Conservation (phyloP, 2,888 invertebrate genomes). For the Podotricha telesiphe region DNA sequence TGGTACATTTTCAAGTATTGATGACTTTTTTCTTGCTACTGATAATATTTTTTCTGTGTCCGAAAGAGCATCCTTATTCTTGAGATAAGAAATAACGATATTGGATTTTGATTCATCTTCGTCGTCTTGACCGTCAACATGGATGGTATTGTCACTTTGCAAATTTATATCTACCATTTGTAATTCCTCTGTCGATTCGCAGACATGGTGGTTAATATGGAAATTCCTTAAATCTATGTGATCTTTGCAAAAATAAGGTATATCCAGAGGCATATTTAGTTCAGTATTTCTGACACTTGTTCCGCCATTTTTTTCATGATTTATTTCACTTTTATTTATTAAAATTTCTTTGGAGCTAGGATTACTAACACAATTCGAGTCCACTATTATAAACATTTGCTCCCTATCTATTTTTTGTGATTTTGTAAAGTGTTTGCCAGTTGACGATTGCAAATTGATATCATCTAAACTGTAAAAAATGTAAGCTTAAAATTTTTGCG, state of each 20-base stretch:
- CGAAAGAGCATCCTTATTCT: conserved; percentile 53
- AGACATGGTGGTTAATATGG: conserved; percentile 45
- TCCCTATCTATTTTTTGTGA: conserved; percentile 51
- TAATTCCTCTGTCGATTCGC: conserved; percentile 56
- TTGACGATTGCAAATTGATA: conserved; percentile 49
- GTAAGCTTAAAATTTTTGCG: conserved; percentile 56
- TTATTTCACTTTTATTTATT: conserved; percentile 48
- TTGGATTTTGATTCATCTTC: conserved; percentile 55
- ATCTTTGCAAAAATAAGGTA: conserved; percentile 59
- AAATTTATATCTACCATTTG: conserved; percentile 61
- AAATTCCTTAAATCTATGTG: conserved; percentile 38
- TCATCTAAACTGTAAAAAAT: conserved; percentile 65
- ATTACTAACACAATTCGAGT: conserved; percentile 55
- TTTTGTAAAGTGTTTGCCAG: conserved; percentile 48
- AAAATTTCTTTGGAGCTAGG: conserved; percentile 57
- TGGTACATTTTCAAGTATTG: conserved; percentile 59
- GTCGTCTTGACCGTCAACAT: conserved; percentile 48
- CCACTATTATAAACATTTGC: conserved; percentile 58
- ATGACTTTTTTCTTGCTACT: conserved; percentile 57
- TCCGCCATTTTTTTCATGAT: conserved; percentile 47
- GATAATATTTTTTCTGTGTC: conserved; percentile 51
- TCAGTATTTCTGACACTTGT: conserved; percentile 49
- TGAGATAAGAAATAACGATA: conserved; percentile 61
- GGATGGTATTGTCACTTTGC: conserved; percentile 59
- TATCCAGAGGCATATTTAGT: conserved; percentile 46